These are phyloP conservation scores for Pempheris klunzingeri DNA, from an alignment of 2,797 vertebrate species.

Conservation along the genomic window DNA sequence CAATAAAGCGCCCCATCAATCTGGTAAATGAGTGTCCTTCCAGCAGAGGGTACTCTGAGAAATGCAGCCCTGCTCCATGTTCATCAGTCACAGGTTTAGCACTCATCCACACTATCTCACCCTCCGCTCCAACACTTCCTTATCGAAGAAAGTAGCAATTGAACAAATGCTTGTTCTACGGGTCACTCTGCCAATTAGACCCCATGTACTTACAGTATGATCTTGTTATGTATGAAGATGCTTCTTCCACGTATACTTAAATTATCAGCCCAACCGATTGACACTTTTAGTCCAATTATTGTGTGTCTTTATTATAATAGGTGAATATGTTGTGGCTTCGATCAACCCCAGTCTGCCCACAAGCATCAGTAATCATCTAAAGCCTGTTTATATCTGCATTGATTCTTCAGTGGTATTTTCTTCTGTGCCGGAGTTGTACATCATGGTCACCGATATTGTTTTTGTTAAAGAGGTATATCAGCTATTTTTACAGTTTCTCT, in stretches of 20 bases:
- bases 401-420: background rate
- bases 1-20: slow-evolving; percentile 83
- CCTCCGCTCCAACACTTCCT: slow-evolving; percentile 51
- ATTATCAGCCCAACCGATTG: background rate
- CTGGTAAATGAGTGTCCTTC: slow-evolving; percentile 82
- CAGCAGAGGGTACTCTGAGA: slow-evolving; percentile 68
- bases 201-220: slow-evolving; percentile 40
- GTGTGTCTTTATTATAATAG: slow-evolving; percentile 19
- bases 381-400: slow-evolving; percentile 5
- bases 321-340: background rate
- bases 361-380: slow-evolving; percentile 4
- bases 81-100: slow-evolving; percentile 73
- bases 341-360: background rate
- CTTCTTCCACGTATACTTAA: slow-evolving; percentile 7
- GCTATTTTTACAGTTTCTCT: background rate
- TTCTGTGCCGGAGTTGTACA: background rate
- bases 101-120: slow-evolving; percentile 36
- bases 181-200: slow-evolving; percentile 56
- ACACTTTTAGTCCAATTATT: slow-evolving; percentile 12
- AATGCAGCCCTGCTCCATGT: slow-evolving; percentile 61
- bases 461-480: slow-evolving; percentile 1
- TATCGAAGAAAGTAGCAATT: slow-evolving; percentile 39
- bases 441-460: background rate
- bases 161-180: slow-evolving; percentile 40
- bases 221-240: background rate